phyloP scores from a whole-genome alignment of 1,140 invertebrate species.

The Euura lappo region DNA sequence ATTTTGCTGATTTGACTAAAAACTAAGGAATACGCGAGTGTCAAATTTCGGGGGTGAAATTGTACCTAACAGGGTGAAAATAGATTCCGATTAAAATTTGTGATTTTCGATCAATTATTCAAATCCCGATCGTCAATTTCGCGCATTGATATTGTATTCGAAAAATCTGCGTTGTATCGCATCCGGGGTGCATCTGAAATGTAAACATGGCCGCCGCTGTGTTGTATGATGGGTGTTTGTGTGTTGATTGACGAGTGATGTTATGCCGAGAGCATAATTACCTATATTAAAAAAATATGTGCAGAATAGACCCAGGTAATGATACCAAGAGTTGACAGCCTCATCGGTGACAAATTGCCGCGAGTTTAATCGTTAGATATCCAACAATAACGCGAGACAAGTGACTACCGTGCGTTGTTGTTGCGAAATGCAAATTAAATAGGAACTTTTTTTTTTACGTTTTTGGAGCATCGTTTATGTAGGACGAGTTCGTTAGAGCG shows the following conservation, averaged over 20 bases:
- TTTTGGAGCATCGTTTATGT: constrained; percentile 1
- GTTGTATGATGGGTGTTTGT: constrained; percentile 40
- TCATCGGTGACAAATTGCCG: not conserved
- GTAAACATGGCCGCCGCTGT: constrained; percentile 50
- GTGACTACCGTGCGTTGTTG: constrained; percentile 10
- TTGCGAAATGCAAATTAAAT: constrained; percentile 15
- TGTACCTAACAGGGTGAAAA: not conserved
- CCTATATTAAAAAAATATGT: constrained; percentile 30
- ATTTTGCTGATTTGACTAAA: not conserved
- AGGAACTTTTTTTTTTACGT: not conserved
- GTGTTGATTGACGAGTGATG: constrained; percentile 25
- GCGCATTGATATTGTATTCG: not conserved
- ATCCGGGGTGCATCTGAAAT: constrained; percentile 37
- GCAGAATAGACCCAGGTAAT: constrained; percentile 42
- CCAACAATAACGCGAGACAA: constrained; percentile 15
- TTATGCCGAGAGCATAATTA: constrained; percentile 29
- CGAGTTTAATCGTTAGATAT: constrained; percentile 5
- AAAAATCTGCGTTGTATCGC: constrained; percentile 12
- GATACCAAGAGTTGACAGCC: not conserved
- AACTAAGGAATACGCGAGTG: not conserved
- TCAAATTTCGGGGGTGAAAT: not conserved
- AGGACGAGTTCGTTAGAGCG: not conserved
- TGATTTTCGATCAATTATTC: not conserved
- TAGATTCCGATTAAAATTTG: not conserved
- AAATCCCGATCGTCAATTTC: not conserved